Percentiles rank a stretch among this genome's conserved stretches.
Evolutionary conservation across 2,113 vertebrate species (phyloP).

Genomic region (Pseudorhombus dupliciocellatus): DNA sequence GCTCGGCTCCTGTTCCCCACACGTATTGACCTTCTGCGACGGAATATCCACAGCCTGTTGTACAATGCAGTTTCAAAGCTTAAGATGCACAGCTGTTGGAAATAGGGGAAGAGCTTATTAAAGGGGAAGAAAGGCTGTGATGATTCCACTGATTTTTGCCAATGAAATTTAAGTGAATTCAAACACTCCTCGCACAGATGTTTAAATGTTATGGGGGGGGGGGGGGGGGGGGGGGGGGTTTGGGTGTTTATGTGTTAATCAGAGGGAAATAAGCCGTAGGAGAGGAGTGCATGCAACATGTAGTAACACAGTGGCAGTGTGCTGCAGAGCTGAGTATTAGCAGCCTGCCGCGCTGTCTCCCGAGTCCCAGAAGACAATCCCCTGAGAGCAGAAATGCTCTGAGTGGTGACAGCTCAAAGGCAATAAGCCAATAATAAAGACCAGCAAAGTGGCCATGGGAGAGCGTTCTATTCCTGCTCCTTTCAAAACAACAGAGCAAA

Average conservation of each 20-base stretch:
- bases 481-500: constrained; percentile 67
- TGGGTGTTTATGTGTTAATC: constrained; percentile 29
- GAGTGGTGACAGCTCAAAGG: constrained; percentile 80
- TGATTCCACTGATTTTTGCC: constrained; percentile 26
- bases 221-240: too few relatives aligned
- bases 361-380: constrained; percentile 72
- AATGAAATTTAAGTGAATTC: constrained; percentile 2
- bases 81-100: constrained; percentile 34
- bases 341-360: constrained; percentile 58
- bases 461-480: constrained; percentile 58
- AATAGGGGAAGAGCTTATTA: constrained; percentile 28
- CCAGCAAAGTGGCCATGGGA: constrained; percentile 72
- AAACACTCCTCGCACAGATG: neutral
- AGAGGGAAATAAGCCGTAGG: constrained; percentile 29
- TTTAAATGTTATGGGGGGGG: constrained; percentile 15
- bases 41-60: constrained; percentile 61
- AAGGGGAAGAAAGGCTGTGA: neutral
- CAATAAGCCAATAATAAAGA: constrained; percentile 80
- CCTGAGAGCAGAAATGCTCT: constrained; percentile 71
- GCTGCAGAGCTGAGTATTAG: constrained; percentile 61
- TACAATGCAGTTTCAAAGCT: constrained; percentile 42
- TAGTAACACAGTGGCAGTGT: constrained; percentile 55
- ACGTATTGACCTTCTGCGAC: constrained; percentile 71
- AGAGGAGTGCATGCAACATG: constrained; percentile 44
- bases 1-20: constrained; percentile 60